Base-by-base conservation (phyloP, 2,113 vertebrate species). In the Apistogramma diplotaenia region DNA sequence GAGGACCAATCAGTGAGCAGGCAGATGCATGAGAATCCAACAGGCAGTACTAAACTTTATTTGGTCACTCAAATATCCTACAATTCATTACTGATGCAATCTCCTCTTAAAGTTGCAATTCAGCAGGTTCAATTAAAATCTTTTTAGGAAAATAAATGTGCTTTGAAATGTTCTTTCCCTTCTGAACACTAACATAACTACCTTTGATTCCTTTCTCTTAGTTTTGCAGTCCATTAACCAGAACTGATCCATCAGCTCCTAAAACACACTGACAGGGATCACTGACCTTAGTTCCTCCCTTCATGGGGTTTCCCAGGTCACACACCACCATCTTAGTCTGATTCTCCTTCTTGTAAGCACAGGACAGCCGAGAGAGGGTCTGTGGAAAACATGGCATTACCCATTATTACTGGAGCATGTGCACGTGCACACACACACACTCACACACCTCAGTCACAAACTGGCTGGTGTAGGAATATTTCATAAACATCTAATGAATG, bases 241-340 rank as follows among this genome's bases (percentile, higher is more conserved):
- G 15, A 46, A 31, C 9, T 51, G 40, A 18, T 46, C 10, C 8
- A 35, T 49, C 72, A 67, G 54, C 37, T 82, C 53, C 51, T 67
- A 56, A 25, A 56, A 27, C 5, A 55, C 21, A 12, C 18, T 25
- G 37, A n/a, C 19, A 19, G 21, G 2, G 9, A 40, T n/a, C 3
- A 11, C 93, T 93, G 88, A 99, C 97, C 95, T 97, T 98, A 58
- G 97, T 97, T 90, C 97, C 97, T 76, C 95, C 97, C 87, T 99
- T 99, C 98, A 99, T 99, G 46, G 98, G 98, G 90, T 99, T 99
- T 77, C 98, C 98, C 83, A 99, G 96, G 87, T 99, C 98, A 93
- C 98, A 99, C 46, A 99, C 97, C 8, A 99, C 97, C 92, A 97
- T 92, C 71, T 96, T 96, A 75, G 97, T 99, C 91, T 97, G 96